Evolutionary conservation across 2,113 vertebrate species (phyloP).

Genomic region (Scalopus aquaticus): DNA sequence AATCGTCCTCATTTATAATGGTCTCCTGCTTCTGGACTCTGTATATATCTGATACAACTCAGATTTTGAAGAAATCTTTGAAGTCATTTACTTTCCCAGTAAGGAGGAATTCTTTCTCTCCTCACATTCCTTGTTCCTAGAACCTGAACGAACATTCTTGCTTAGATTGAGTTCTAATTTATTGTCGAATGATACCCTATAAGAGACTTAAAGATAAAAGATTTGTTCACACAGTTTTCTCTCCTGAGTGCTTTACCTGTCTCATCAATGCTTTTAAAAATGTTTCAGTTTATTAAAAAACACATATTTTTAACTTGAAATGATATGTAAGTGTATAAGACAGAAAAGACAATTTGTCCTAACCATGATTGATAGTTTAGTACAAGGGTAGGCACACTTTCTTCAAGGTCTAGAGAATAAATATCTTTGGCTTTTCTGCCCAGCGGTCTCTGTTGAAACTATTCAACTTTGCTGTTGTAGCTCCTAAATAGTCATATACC

Average conservation of each 20-base stretch:
- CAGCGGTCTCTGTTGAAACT: background rate
- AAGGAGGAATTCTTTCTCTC: background rate
- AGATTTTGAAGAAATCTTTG: background rate
- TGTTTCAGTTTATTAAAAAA: constrained; percentile 32
- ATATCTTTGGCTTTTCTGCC: background rate
- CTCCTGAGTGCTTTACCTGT: background rate
- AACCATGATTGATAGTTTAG: background rate
- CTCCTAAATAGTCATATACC: background rate
- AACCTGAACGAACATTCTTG: background rate
- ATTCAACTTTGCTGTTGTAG: background rate
- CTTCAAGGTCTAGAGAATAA: background rate
- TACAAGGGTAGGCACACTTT: background rate
- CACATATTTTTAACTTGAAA: background rate
- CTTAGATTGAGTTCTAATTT: background rate
- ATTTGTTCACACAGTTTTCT: background rate
- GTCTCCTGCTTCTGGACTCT: background rate
- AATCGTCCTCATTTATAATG: background rate
- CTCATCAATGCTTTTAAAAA: constrained; percentile 17
- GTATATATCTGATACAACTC: background rate
- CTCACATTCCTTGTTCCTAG: background rate
- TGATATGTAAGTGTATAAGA: background rate
- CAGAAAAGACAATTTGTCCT: background rate
- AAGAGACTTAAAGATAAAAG: constrained; percentile 27
- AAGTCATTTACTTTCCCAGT: background rate
- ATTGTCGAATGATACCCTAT: background rate